Evolutionary conservation across 2,888 invertebrate genomes (phyloP), one percentile per base, ranked within the genome.

Genomic region (Drosophila buzzatii): DNA sequence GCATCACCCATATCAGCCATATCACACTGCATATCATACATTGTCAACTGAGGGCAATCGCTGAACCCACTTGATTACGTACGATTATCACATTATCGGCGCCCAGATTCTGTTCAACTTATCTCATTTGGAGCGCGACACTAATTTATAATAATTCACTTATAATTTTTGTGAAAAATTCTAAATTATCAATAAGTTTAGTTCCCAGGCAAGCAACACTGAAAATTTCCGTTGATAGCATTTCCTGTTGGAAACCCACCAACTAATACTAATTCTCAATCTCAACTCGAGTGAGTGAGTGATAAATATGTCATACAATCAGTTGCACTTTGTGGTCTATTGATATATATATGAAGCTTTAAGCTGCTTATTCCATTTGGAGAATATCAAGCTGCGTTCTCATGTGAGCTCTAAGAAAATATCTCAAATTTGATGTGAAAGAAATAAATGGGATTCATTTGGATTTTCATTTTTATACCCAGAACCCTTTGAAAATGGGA

Each of bases 121-220:
- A 71, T 70, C 71, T 16, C 3, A 7, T 12, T 18, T 18, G 18
- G 20, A 39, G 16, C 31, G 23, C 65, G 57, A 42, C 59, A 60
- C 8, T 55, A 55, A 58, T 61, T 79, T 33, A 55, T 56, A 42
- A 61, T 73, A 69, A 76, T 70, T 67, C 45, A 49, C 23, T 27
- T 59, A 76, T 73, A 53, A 79, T 79, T 59, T 33, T 49, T 49
- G n/a, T 9, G 14, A 35, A 53, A 55, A 75, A 70, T 59, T 63
- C 59, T 51, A 55, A 75, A 74, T 59, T 66, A 62, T 57, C 67
- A 67, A 59, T 45, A n/a, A 27, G 5, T 16, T 14, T 10, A n/a
- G 10, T 57, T 33, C 27, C 39, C 8, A n/a, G 39, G 41, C 27
- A 5, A 18, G 20, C 20, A 20, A 20, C 20, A 20, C 2, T 20